A percentile compares a stretch with the other conserved stretches of the same genome.
Evolutionary conservation across 2,888 invertebrate genomes (phyloP).

Genomic region (Argyresthia goedartella): DNA sequence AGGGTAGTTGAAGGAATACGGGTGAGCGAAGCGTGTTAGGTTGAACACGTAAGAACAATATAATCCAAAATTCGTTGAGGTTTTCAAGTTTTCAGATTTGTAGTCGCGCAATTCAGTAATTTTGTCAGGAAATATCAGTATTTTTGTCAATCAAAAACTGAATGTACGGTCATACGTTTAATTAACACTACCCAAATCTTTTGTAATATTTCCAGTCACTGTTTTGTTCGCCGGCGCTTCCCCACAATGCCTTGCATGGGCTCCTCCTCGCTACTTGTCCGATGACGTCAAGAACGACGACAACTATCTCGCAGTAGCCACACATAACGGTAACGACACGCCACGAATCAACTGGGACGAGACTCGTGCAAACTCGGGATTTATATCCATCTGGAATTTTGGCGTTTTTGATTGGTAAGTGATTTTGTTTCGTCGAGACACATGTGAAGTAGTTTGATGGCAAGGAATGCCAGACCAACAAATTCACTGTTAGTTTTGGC

Average conservation of each 20-base stretch:
- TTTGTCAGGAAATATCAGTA: too few relatives aligned
- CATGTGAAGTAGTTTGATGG: too few relatives aligned
- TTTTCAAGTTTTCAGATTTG: too few relatives aligned
- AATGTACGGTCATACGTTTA: too few relatives aligned
- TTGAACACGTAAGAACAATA: too few relatives aligned
- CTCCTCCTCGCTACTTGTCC: conserved; percentile 21
- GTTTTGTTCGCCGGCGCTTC: conserved; percentile 68
- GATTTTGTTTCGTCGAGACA: neutral
- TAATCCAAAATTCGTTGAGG: too few relatives aligned
- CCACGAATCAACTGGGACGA: conserved; percentile 46
- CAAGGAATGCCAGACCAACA: too few relatives aligned
- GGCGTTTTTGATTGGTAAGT: conserved; percentile 51
- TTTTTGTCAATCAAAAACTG: too few relatives aligned
- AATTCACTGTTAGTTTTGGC: too few relatives aligned
- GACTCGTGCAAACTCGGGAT: conserved; percentile 47
- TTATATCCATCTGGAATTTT: conserved; percentile 80
- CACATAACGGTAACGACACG: conserved; percentile 60
- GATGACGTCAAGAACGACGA: conserved; percentile 16
- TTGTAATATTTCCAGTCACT: neutral
- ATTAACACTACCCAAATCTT: neutral
- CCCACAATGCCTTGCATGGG: conserved; percentile 71
- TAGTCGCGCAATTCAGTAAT: too few relatives aligned
- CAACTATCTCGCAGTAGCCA: conserved; percentile 72
- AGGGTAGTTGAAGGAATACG: too few relatives aligned
- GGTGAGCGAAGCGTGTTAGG: too few relatives aligned